These are phyloP conservation scores for Hyles euphorbiae DNA, from an alignment of 1,140 invertebrate species.

Conservation along the genomic window DNA sequence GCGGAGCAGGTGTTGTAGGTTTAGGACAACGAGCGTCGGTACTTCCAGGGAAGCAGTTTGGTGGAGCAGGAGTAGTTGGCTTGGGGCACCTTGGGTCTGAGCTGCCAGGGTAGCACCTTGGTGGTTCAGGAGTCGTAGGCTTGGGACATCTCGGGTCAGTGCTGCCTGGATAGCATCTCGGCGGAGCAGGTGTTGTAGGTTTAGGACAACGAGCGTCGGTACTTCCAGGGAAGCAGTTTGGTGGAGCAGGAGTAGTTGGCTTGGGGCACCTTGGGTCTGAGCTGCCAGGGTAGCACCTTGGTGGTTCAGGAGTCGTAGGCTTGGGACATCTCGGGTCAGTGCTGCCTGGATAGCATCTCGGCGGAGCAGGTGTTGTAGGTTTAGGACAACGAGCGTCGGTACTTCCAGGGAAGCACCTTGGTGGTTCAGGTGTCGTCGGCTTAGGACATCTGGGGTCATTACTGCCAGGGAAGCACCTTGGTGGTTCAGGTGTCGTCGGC, in stretches of 20 bases:
- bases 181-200: slow-evolving; percentile 34
- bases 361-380: slow-evolving; percentile 13
- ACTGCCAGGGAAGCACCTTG: slow-evolving; percentile 66
- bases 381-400: slow-evolving; percentile 49
- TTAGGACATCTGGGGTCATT: slow-evolving; percentile 66
- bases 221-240: slow-evolving; percentile 52
- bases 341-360: slow-evolving; percentile 40
- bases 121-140: slow-evolving; percentile 25
- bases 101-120: slow-evolving; percentile 41
- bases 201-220: slow-evolving; percentile 58
- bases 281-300: slow-evolving; percentile 34
- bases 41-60: slow-evolving; percentile 58
- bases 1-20: slow-evolving; percentile 35
- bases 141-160: slow-evolving; percentile 59
- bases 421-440: slow-evolving; percentile 26
- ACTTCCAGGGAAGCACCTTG: slow-evolving; percentile 48
- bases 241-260: slow-evolving; percentile 20
- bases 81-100: slow-evolving; percentile 62
- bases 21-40: slow-evolving; percentile 60
- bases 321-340: slow-evolving; percentile 48
- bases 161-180: slow-evolving; percentile 61
- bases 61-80: slow-evolving; percentile 24
- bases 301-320: slow-evolving; percentile 25
- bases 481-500: slow-evolving; percentile 33
- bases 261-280: slow-evolving; percentile 52